These are phyloP conservation scores for Chrysoperla carnea DNA, from an alignment of 1,140 invertebrate genomes.

Conservation along the genomic window DNA sequence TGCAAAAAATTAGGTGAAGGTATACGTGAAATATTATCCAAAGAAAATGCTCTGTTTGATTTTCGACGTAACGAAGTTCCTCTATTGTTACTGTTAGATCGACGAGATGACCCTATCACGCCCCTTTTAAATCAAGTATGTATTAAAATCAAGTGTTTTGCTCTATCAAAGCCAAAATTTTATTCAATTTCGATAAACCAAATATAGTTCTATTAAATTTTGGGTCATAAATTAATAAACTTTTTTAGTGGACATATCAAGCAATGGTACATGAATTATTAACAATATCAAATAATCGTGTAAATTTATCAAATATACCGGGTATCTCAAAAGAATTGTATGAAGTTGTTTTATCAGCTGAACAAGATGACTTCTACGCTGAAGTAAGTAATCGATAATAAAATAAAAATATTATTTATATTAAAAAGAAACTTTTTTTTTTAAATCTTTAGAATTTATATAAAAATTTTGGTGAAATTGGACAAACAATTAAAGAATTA, in stretches of 20 bases:
- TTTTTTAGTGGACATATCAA: constrained; percentile 91
- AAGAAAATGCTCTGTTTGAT: constrained; percentile 77
- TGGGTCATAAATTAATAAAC: background rate
- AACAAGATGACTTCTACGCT: constrained; percentile 96
- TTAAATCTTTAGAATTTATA: constrained; percentile 88
- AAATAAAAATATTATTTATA: constrained; percentile 1
- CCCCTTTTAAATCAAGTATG: constrained; percentile 80
- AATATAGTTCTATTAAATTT: background rate
- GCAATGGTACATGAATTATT: constrained; percentile 98
- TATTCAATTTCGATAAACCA: too few relatives aligned
- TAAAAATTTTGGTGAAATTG: constrained; percentile 95
- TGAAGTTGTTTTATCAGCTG: constrained; percentile 84
- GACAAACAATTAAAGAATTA: constrained; percentile 87
- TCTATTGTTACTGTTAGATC: constrained; percentile 73
- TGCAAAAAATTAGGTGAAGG: constrained; percentile 74
- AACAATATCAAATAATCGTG: constrained; percentile 87
- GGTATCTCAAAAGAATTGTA: constrained; percentile 75
- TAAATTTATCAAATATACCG: constrained; percentile 69
- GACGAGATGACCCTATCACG: constrained; percentile 87
- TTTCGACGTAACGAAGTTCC: constrained; percentile 49
- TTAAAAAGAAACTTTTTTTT: constrained; percentile 11
- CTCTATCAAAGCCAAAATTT: constrained; percentile 2
- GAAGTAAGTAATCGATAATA: constrained; percentile 36
- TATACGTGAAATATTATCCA: constrained; percentile 63
- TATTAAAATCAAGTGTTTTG: too few relatives aligned